Evolutionary conservation across 2,113 vertebrate species (phyloP).

Genomic region (Cyanoderma ruficeps): DNA sequence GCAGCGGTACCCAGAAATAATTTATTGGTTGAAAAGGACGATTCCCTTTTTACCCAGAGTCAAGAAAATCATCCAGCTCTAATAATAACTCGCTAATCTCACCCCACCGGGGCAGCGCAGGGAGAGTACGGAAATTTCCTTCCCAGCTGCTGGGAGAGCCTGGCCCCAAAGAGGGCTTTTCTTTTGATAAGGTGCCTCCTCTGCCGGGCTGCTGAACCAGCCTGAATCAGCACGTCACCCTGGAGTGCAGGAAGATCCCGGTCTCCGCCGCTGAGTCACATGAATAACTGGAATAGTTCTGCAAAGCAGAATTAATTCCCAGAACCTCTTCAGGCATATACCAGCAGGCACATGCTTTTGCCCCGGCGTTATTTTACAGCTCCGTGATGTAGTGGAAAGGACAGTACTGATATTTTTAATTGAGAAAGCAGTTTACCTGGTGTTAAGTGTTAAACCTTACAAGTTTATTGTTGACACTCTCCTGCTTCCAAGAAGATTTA

Average conservation of each 20-base stretch:
- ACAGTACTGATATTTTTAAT: not conserved
- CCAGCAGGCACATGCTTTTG: conserved; percentile 69
- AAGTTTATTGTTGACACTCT: conserved; percentile 34
- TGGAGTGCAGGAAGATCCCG: conserved; percentile 70
- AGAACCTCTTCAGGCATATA: conserved; percentile 76
- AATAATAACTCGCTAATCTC: not conserved
- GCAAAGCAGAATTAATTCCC: conserved; percentile 77
- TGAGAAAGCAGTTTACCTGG: conserved; percentile 37
- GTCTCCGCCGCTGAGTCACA: conserved; percentile 79
- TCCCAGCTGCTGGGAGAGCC: not conserved
- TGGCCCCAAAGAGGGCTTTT: conserved; percentile 49
- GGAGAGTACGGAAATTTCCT: conserved; percentile 20
- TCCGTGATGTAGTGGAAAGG: conserved; percentile 38
- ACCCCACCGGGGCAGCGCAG: not conserved
- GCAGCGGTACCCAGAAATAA: not conserved
- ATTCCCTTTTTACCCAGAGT: not conserved
- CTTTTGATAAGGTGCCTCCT: conserved; percentile 73
- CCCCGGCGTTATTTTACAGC: conserved; percentile 58
- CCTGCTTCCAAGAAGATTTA: conserved; percentile 49
- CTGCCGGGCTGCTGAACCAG: conserved; percentile 36
- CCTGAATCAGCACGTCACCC: conserved; percentile 76
- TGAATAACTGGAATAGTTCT: conserved; percentile 81
- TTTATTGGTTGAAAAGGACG: not conserved
- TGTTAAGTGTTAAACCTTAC: not conserved
- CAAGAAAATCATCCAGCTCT: not conserved